Base-by-base conservation (phyloP, 2,888 invertebrate genomes). In the Callyntrura sp. region DNA sequence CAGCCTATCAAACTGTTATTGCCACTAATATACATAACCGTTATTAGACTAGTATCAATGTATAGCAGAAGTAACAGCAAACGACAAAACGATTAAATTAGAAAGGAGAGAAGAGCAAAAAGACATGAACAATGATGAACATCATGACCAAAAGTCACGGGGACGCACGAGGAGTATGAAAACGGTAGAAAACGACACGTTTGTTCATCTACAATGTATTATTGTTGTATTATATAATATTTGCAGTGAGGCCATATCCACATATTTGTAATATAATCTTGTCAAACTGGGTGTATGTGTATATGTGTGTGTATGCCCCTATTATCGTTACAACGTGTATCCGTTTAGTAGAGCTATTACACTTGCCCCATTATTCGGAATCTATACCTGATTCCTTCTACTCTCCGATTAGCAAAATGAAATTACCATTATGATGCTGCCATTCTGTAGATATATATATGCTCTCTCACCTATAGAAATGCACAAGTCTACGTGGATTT, bases 81-180 rank as follows among this genome's bases (percentile, higher is more conserved):
- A 35, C 35, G 35, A 35, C 35, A 35, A 35, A 35, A 35, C 35
- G 2, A 6, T 35, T 35, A 35, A 35, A 35, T 35, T 14, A 51
- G 9, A 14, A 73, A 45, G 20, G 20, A 73, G 70, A 73, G 35
- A 68, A 60, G 60, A 12, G 68, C 35, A 43, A 68, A 68, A 68
- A 28, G 25, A 68, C 68, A 68, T 68, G 68, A 0, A 35, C 35
- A 35, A 35, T 35, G 35, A 68, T 68, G 68, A 0, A 35, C 35
- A 35, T 68, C 68, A 68, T 68, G 68, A 68, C 68, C 68, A 35
- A 20, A 68, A 68, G 68, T 68, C 68, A 68, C n/a, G 68, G 23
- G 25, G 28, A 28, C 62, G 23, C n/a, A n/a, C n/a, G n/a, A n/a
- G n/a, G n/a, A 12, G n/a, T 11, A 60, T 60, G 20, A 65, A 28